These are phyloP conservation scores for Nephrotoma guestfalica DNA, from an alignment of 2,888 invertebrate species.

Conservation along the genomic window DNA sequence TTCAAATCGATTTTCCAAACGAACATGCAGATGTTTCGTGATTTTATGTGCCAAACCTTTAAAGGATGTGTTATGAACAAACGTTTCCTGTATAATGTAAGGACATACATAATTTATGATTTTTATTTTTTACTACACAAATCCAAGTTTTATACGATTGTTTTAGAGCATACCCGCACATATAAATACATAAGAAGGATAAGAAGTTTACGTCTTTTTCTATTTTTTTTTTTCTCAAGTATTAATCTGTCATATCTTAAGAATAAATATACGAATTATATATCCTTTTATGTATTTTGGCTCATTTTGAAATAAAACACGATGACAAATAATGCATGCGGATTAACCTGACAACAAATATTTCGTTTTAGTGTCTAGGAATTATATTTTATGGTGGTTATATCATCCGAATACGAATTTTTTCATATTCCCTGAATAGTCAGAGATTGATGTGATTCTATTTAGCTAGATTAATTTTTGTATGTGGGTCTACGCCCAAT, in stretches of 20 bases:
- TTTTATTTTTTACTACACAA: background rate
- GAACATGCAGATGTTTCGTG: background rate
- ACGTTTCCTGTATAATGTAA: background rate
- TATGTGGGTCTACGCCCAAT: background rate
- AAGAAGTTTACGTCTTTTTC: background rate
- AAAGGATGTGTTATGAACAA: background rate
- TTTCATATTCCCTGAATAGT: background rate
- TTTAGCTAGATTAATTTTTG: background rate
- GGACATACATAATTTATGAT: background rate
- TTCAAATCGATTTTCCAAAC: background rate
- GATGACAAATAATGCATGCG: constrained; percentile 3
- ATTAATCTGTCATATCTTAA: background rate
- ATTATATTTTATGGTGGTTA: background rate
- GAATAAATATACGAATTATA: background rate
- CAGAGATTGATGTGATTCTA: background rate
- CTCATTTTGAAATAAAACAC: background rate
- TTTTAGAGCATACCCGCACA: too few species aligned
- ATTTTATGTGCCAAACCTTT: background rate
- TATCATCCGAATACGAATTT: background rate
- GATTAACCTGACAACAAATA: background rate
- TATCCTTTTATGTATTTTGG: background rate
- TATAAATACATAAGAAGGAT: background rate
- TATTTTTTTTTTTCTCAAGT: background rate
- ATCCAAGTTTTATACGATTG: background rate
- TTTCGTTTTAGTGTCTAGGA: background rate